These are phyloP conservation scores for Strongylocentrotus purpuratus DNA, from an alignment of 35 echinoderm and acorn worm species.

Conservation along the genomic window DNA sequence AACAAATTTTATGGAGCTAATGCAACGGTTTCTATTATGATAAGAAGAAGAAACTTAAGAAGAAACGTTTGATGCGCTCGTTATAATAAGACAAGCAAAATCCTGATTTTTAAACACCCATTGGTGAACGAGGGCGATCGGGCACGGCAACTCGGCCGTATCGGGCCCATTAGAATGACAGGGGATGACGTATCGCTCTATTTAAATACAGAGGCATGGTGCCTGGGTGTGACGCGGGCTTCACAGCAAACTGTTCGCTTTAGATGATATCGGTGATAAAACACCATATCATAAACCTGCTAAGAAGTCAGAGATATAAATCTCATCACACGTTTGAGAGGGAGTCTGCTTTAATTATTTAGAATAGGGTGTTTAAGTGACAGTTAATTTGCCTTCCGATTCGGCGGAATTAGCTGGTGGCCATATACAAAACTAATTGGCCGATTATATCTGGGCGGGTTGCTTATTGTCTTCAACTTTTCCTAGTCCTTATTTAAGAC, in stretches of 20 bases:
- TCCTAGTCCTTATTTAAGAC: neutral
- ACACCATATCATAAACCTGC: slow-evolving; percentile 15
- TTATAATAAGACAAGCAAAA: neutral
- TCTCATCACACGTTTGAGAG: neutral
- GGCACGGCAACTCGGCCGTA: neutral
- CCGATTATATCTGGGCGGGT: slow-evolving; percentile 14
- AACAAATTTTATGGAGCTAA: neutral
- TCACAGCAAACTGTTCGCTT: neutral
- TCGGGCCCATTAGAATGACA: neutral
- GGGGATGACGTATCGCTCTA: slow-evolving; percentile 25
- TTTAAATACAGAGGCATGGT: neutral
- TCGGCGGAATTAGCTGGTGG: neutral
- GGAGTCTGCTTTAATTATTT: neutral
- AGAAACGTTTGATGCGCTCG: neutral
- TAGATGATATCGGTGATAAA: slow-evolving; percentile 13
- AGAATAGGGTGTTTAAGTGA: slow-evolving; percentile 2
- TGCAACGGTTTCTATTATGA: neutral
- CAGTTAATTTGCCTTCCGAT: neutral
- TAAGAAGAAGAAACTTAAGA: neutral
- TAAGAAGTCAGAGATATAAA: neutral
- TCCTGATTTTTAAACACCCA: neutral
- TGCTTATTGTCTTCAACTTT: neutral
- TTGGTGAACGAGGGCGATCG: neutral
- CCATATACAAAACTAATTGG: slow-evolving; percentile 26
- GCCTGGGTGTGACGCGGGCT: neutral